Evolutionary conservation across 2,888 invertebrate species (phyloP).

Genomic region (Noctua fimbriata): DNA sequence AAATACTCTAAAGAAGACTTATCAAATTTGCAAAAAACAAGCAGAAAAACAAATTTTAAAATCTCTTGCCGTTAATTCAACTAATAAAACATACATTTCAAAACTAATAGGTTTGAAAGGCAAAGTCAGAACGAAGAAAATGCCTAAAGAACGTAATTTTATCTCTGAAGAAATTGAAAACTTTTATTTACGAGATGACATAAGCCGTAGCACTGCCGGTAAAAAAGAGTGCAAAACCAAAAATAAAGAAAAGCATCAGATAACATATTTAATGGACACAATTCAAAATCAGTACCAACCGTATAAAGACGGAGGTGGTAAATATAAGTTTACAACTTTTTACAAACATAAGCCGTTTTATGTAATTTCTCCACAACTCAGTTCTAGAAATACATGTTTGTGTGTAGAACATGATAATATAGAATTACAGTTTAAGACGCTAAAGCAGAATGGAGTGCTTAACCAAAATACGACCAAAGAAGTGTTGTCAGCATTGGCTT

Average conservation of each 20-base stretch:
- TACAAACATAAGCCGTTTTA: slow-evolving; percentile 47
- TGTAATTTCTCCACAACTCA: slow-evolving; percentile 41
- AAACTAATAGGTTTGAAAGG: slow-evolving; percentile 4
- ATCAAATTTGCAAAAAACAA: slow-evolving; percentile 18
- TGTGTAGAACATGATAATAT: slow-evolving; percentile 53
- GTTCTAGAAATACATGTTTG: slow-evolving; percentile 42
- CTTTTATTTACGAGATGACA: slow-evolving; percentile 23
- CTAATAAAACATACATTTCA: slow-evolving; percentile 17
- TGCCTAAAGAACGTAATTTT: slow-evolving; percentile 6
- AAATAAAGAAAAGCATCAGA: slow-evolving; percentile 41
- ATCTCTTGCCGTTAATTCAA: slow-evolving; percentile 8
- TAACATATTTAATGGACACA: slow-evolving; percentile 23
- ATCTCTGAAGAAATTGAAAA: background rate
- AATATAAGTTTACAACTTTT: slow-evolving; percentile 42
- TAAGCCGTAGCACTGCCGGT: slow-evolving; percentile 24
- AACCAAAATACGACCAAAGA: slow-evolving; percentile 15
- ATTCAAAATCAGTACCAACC: slow-evolving; percentile 22
- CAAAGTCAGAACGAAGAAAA: slow-evolving; percentile 6
- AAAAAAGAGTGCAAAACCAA: slow-evolving; percentile 37
- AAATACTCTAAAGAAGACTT: slow-evolving; percentile 23
- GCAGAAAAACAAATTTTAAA: slow-evolving; percentile 27
- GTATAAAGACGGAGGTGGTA: slow-evolving; percentile 25
- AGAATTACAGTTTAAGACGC: slow-evolving; percentile 20
- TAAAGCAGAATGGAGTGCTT: slow-evolving; percentile 14
- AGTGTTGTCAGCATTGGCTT: slow-evolving; percentile 17